Conservation (phyloP, 2,797 vertebrate species). For the Prionace glauca region DNA sequence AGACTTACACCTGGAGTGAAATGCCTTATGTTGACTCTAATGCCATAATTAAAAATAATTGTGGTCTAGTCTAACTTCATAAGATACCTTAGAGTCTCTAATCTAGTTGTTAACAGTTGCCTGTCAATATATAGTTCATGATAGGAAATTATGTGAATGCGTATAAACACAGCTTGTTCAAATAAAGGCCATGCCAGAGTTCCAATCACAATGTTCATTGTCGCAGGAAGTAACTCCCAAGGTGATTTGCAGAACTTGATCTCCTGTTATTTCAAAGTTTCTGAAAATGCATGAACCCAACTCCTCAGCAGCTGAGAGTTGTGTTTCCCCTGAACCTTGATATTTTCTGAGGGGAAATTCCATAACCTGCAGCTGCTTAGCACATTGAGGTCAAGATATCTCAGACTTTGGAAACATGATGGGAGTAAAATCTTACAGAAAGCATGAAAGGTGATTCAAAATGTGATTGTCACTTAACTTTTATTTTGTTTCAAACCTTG, state of each 20-base stretch:
- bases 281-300: background rate
- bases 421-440: background rate
- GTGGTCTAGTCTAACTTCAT: too few relatives aligned
- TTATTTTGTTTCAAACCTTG: background rate
- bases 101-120: background rate
- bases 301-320: background rate
- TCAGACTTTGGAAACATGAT: too few relatives aligned
- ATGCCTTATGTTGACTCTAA: too few relatives aligned
- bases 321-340: too few relatives aligned
- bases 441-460: background rate
- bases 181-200: background rate
- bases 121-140: background rate
- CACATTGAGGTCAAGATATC: too few relatives aligned
- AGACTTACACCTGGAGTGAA: too few relatives aligned
- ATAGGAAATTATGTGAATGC: background rate
- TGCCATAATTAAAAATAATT: too few relatives aligned
- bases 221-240: background rate
- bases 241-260: background rate
- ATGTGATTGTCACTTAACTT: background rate
- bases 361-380: background rate
- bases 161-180: background rate
- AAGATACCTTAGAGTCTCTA: too few relatives aligned
- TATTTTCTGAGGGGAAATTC: background rate
- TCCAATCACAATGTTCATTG: background rate
- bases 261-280: background rate